A percentile compares a stretch with the other conserved stretches of the same genome.
Conservation (phyloP, 2,888 invertebrate species). For the Odontocerum albicorne region DNA sequence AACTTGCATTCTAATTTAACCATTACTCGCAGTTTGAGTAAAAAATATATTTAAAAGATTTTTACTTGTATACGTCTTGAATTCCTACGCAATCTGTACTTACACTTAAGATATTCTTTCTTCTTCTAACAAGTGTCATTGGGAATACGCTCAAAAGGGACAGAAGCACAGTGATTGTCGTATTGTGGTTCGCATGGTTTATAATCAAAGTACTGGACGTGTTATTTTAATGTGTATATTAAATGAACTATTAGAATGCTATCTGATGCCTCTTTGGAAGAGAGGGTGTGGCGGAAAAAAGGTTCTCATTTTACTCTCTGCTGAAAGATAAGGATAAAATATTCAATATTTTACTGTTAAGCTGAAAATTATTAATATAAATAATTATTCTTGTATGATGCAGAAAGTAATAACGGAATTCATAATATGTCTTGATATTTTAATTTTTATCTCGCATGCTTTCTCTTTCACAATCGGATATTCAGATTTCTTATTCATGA, state of each 20-base stretch:
- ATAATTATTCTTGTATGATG: too few species aligned
- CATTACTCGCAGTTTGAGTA: too few species aligned
- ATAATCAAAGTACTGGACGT: slow-evolving; percentile 17
- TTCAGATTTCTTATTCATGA: too few species aligned
- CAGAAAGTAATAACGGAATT: too few species aligned
- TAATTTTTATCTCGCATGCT: too few species aligned
- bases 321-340: too few species aligned
- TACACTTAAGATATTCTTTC: background rate
- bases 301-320: background rate
- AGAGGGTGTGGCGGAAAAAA: slow-evolving; percentile 4
- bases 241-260: slow-evolving; percentile 28
- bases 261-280: slow-evolving; percentile 19
- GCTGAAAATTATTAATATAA: too few species aligned
- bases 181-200: background rate
- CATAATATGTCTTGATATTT: too few species aligned
- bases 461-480: too few species aligned
- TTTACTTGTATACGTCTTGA: slow-evolving; percentile 23
- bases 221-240: slow-evolving; percentile 28
- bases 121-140: background rate
- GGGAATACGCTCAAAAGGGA: background rate
- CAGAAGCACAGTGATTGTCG: background rate
- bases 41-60: too few species aligned
- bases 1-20: too few species aligned
- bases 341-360: too few species aligned
- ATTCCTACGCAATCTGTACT: slow-evolving; percentile 28